Percentiles rank a stretch among this genome's conserved stretches.
These are phyloP conservation scores for Suncus etruscus DNA, from an alignment of 2,113 vertebrate genomes.

Conservation along the genomic window DNA sequence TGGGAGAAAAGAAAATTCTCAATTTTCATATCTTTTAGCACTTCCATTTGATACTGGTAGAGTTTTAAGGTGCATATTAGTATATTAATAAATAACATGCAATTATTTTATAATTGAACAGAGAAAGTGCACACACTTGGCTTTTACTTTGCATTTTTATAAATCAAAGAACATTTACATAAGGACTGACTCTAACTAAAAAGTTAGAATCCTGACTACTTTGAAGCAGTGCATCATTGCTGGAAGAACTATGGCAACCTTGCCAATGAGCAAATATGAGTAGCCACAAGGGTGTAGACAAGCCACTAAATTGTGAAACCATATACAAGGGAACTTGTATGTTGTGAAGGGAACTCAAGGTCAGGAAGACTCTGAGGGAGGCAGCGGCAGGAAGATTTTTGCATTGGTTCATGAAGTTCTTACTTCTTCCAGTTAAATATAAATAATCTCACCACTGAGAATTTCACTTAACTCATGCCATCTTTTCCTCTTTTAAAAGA, in stretches of 20 bases:
- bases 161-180: not conserved
- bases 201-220: not conserved
- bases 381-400: not conserved
- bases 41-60: not conserved
- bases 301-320: not conserved
- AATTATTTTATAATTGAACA: conserved; percentile 5
- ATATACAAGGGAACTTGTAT: not conserved
- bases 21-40: not conserved
- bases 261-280: not conserved
- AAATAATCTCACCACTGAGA: not conserved
- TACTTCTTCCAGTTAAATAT: not conserved
- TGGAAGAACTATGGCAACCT: not conserved
- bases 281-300: not conserved
- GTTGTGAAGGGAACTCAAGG: not conserved
- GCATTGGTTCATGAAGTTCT: not conserved
- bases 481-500: conserved; percentile 1
- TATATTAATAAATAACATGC: not conserved
- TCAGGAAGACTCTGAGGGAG: not conserved
- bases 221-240: not conserved
- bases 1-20: not conserved
- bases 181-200: not conserved
- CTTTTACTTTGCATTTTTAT: not conserved
- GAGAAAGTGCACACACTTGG: too few species aligned
- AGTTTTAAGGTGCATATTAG: not conserved
- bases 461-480: conserved; percentile 26